Evolutionary conservation across 2,888 invertebrate species (phyloP), one percentile per base, ranked within the genome.

Genomic region (Andrena bicolor): DNA sequence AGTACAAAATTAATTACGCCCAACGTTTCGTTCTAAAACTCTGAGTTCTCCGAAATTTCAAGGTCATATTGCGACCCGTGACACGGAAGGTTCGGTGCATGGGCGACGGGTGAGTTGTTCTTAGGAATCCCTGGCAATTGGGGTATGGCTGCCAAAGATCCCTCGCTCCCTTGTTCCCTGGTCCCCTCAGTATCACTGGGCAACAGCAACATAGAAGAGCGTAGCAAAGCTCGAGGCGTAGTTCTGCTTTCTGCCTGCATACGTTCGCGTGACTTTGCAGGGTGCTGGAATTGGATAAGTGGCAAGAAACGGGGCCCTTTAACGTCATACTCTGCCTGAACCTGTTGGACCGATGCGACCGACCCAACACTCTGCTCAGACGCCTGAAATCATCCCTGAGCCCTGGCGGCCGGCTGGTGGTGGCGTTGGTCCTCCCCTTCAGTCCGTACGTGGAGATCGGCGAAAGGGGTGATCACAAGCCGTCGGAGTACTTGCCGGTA

Each of bases 341-440:
- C 94, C 96, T 99, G 48, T 95, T 99, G 86, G 99, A 99, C 94
- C 96, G 99, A 73, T 99, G 99, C 94, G 97, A 97, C 93, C 96
- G 96, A 88, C 99, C 99, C 0, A 94, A 96, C 85, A 96, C 96
- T 73, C 95, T 99, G 90, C 95, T 99, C 85, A 94, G 95, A 71
- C 96, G 97, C 89, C 97, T 99, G 35, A 96, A 95, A 86, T 92
- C 94, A 26, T 96, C 97, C 0, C 94, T 99, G 61, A 95, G 96
- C 6, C 96, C 97, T 0, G 96, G 95, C 70, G 98, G 98, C 0
- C 94, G 96, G 32, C 95, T 98, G 28, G 93, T 99, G 61, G 94
- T 99, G n/a, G 99, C 99, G 0, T 95, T 99, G 2, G 99, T 99
- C 16, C 95, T 99, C 82, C 99, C 99, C 0, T 98, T 98, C 94